Percentiles rank a stretch among this genome's conserved stretches.
These are phyloP conservation scores for Lasioglossum villosulum DNA, from an alignment of 2,888 invertebrate species.

Conservation along the genomic window DNA sequence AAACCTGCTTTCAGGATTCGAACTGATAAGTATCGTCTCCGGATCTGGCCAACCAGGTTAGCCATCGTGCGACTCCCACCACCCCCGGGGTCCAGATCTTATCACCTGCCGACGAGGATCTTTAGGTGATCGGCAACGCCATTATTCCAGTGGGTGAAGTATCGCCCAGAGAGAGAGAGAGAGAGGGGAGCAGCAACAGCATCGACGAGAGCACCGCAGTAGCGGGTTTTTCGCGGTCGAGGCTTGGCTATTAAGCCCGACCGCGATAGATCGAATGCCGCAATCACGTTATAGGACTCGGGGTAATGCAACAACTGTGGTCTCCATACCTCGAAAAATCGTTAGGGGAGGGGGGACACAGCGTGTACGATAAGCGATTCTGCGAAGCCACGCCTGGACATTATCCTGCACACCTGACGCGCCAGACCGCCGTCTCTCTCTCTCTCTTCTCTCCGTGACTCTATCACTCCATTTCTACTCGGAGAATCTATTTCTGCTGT, in stretches of 20 bases:
- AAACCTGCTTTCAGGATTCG: constrained; percentile 63
- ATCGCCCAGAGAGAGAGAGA: constrained; percentile 20
- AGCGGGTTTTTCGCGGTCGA: constrained; percentile 26
- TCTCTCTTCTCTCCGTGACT: background rate
- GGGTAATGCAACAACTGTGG: constrained; percentile 11
- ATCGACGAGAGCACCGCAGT: constrained; percentile 10
- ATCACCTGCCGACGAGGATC: constrained; percentile 50
- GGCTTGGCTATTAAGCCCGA: background rate
- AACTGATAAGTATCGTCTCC: constrained; percentile 62
- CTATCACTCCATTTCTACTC: too few relatives aligned
- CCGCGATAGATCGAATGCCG: constrained; percentile 18
- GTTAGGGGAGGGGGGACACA: background rate
- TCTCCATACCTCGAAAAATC: background rate
- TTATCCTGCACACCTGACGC: constrained; percentile 27
- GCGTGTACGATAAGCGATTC: constrained; percentile 20
- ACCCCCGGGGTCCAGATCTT: constrained; percentile 48
- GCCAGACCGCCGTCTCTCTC: background rate
- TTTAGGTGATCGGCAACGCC: constrained; percentile 55
- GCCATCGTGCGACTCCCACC: constrained; percentile 37
- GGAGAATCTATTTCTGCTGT: too few relatives aligned
- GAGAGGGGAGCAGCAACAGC: background rate
- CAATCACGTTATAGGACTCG: background rate
- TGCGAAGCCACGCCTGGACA: constrained; percentile 16
- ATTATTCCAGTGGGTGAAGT: constrained; percentile 53
- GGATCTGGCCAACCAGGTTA: constrained; percentile 29